Conservation (phyloP, 2,113 vertebrate genomes). For the Thalassarche chlororhynchos region DNA sequence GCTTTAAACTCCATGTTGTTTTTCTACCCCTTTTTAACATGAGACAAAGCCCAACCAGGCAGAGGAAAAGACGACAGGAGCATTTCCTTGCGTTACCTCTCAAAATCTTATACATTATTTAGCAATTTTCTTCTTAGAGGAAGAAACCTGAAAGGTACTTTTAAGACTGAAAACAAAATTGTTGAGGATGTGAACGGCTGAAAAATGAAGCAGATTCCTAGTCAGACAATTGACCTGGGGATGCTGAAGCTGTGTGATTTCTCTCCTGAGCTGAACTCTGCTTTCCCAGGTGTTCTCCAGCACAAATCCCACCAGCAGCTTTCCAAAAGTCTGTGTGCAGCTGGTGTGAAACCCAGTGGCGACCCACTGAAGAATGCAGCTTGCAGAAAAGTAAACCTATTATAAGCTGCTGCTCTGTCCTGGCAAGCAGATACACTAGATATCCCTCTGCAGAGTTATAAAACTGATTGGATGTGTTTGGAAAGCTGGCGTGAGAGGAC, state of each 20-base stretch:
- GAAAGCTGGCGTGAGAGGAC: not conserved
- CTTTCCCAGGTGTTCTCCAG: not conserved
- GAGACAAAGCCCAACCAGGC: not conserved
- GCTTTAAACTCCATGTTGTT: not conserved
- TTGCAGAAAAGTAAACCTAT: not conserved
- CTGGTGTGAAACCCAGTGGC: not conserved
- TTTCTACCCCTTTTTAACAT: not conserved
- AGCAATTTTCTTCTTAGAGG: not conserved
- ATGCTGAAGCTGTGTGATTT: not conserved
- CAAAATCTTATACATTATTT: not conserved
- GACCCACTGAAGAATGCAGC: not conserved
- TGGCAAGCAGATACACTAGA: not conserved
- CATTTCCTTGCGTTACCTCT: not conserved
- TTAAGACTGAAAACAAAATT: not conserved
- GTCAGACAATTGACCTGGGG: not conserved
- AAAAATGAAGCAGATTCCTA: not conserved
- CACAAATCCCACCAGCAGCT: not conserved
- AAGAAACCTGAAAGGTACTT: not conserved
- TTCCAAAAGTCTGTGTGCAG: not conserved
- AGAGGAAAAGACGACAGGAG: not conserved
- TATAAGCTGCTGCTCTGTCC: not conserved
- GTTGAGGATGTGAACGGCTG: not conserved
- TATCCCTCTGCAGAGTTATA: not conserved
- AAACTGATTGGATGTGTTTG: not conserved
- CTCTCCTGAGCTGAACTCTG: not conserved